Evolutionary conservation across 1,140 invertebrate genomes (phyloP), one percentile per base, ranked within the genome.

Genomic region (Idris sp.): DNA sequence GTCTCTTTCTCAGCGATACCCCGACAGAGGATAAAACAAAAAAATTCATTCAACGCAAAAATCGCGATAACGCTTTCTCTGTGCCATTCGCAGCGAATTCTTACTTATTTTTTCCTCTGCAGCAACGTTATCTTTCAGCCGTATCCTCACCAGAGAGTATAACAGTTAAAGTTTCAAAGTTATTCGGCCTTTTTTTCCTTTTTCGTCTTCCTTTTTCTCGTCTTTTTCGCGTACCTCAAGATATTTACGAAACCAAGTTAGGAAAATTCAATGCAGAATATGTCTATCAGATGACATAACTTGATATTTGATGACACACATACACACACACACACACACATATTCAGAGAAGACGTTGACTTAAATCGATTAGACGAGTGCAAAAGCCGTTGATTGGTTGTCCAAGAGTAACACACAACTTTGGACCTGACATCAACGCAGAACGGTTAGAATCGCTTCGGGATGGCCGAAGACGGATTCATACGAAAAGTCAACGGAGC

Each of bases 1-100:
- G 73, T 73, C 59, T 53, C 74, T 53, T 73, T 65, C 38, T 25
- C 28, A 26, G 33, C 51, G 41, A 56, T 56, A 67, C 16, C 53
- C 44, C 15, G 25, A 14, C 38, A 16, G 38, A 11, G 4, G 41
- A 2, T 26, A 15, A 31, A 9, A 48, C 6, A 48, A 36, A 61
- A 61, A 59, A 31, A 48, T 22, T 38, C 19, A 49, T 36, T 51
- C 16, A 41, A 46, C 10, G 48, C 56, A 71, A 56, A 68, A 71
- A 61, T 71, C 67, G 11, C 48, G 67, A 71, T 71, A 71, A 48
- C 46, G 38, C 15, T 53, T 48, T 46, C 36, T 30, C 49, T n/a
- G 44, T 14, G 53, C 62, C 49, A 40, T 56, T 56, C 38, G 22
- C 28, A 40, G 53, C 9, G 31, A 62, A 71, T 71, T 61, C 56